phyloP scores from a whole-genome alignment of 64 coral and sea anemone genomes.

The Montipora efflorescens region DNA sequence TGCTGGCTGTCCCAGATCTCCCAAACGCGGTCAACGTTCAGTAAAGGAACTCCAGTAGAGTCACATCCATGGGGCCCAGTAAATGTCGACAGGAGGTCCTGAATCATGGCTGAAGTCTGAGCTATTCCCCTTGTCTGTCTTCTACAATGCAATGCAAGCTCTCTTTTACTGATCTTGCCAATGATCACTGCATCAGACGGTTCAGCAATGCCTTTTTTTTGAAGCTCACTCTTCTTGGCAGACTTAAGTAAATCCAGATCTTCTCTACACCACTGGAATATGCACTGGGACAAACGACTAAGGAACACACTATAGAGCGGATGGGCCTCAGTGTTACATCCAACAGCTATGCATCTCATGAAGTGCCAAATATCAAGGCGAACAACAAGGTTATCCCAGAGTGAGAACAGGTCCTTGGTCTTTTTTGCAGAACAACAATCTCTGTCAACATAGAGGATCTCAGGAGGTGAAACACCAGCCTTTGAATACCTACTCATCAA shows the following conservation, averaged over 20 bases:
- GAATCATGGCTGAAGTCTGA: neutral
- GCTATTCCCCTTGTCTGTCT: neutral
- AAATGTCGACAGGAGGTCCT: neutral
- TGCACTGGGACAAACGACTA: neutral
- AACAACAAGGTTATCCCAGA: slow-evolving; percentile 14
- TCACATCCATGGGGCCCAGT: neutral
- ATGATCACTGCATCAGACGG: neutral
- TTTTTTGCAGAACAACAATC: slow-evolving; percentile 39
- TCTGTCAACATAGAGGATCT: slow-evolving; percentile 4
- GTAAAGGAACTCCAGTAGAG: neutral
- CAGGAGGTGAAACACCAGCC: neutral
- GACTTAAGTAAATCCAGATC: neutral
- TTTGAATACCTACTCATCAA: neutral
- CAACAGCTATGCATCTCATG: slow-evolving; percentile 42
- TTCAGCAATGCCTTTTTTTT: neutral
- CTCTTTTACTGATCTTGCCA: neutral
- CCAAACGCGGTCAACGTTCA: neutral
- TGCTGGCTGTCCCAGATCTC: neutral
- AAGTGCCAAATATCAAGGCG: slow-evolving; percentile 65
- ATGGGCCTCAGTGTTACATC: too few species aligned
- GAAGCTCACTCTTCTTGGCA: slow-evolving; percentile 11
- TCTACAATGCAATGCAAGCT: neutral
- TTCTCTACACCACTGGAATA: slow-evolving; percentile 25
- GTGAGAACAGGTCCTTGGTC: slow-evolving; percentile 11
- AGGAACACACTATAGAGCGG: slow-evolving; percentile 51